Percentiles rank a stretch among this genome's conserved stretches.
These are phyloP conservation scores for Argopecten irradians DNA, from an alignment of 1,140 invertebrate genomes.

Conservation along the genomic window DNA sequence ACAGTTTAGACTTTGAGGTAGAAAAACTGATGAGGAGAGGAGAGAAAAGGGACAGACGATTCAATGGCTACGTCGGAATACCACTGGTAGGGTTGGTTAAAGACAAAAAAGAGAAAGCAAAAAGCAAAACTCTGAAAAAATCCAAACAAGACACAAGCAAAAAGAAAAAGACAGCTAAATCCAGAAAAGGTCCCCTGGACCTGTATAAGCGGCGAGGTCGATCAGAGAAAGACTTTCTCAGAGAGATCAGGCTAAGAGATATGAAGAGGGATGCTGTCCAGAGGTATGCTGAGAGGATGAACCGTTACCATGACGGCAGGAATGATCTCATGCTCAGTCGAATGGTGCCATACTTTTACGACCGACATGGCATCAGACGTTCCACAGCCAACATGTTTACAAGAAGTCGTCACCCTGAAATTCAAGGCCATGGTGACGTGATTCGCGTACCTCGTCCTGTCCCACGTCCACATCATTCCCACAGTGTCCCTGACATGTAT, in stretches of 20 bases:
- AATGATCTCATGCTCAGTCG: background rate
- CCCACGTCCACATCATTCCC: background rate
- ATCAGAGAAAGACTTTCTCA: background rate
- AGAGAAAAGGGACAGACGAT: background rate
- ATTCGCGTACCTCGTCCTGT: background rate
- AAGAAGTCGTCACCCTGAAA: slow-evolving; percentile 11
- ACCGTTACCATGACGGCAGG: background rate
- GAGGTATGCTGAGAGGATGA: background rate
- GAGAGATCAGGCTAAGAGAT: background rate
- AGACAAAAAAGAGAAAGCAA: background rate
- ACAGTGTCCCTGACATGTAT: slow-evolving; percentile 34
- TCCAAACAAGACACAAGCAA: background rate
- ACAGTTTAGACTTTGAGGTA: background rate
- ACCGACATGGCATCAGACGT: background rate
- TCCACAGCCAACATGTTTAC: slow-evolving; percentile 27
- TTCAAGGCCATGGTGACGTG: slow-evolving; percentile 12
- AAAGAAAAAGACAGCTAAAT: background rate
- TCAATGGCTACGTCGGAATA: background rate
- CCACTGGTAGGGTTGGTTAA: background rate
- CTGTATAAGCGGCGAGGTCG: background rate
- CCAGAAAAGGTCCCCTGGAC: background rate
- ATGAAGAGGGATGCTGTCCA: background rate
- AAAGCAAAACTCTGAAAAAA: background rate
- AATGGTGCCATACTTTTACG: background rate
- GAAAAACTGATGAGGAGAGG: background rate